phyloP scores from a whole-genome alignment of 2,888 invertebrate species.

The Pandemis corylana region DNA sequence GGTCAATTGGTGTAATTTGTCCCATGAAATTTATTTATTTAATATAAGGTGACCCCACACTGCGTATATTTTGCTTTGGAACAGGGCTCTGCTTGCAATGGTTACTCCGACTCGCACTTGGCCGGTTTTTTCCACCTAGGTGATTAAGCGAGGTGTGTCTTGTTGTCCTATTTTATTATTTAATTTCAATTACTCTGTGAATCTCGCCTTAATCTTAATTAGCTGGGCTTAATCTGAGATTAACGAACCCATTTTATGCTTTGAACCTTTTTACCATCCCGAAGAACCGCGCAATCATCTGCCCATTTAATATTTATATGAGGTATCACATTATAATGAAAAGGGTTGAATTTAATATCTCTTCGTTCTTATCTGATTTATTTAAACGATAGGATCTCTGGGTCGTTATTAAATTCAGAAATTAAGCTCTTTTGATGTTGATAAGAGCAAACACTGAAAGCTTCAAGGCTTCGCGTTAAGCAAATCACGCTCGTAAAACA shows the following conservation, averaged over 20 bases:
- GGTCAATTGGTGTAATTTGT: no score
- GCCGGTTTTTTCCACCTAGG: not conserved
- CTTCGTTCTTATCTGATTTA: constrained; percentile 52
- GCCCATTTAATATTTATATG: constrained; percentile 67
- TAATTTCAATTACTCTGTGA: constrained; percentile 19
- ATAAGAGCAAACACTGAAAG: constrained; percentile 10
- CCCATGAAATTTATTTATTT: no score
- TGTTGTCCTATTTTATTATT: not conserved
- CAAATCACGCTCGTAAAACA: not conserved
- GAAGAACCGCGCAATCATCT: constrained; percentile 61
- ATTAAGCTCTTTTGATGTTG: constrained; percentile 18
- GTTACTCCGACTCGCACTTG: no score
- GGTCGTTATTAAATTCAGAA: constrained; percentile 8
- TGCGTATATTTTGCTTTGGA: no score
- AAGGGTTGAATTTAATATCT: constrained; percentile 58
- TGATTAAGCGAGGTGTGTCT: not conserved
- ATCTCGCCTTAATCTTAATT: constrained; percentile 52
- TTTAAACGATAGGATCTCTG: constrained; percentile 44
- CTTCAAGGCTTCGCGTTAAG: not conserved
- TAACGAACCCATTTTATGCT: constrained; percentile 60
- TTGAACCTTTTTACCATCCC: constrained; percentile 53
- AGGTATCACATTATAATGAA: constrained; percentile 54
- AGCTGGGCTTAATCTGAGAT: constrained; percentile 55
- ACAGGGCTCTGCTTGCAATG: no score
- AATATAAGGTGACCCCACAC: no score